Evolutionary conservation across 2,888 invertebrate genomes (phyloP), one percentile per base, ranked within the genome.

Genomic region (Stenolophus ochropezus): DNA sequence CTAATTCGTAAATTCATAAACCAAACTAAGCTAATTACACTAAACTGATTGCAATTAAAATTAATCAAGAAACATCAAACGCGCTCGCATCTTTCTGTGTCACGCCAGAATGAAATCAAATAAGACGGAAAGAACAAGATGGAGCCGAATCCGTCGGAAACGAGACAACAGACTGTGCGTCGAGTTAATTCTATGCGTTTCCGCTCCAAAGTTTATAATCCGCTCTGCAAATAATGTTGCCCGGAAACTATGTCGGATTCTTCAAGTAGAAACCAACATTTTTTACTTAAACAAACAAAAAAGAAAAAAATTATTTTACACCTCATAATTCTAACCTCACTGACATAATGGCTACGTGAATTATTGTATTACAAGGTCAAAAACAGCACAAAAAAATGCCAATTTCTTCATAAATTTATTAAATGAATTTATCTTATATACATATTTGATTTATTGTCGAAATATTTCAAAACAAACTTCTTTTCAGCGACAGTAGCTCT

Each of bases 11-110:
- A 69, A 69, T 65, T 65, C 33, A 27, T 33, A 33, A 65, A 65
- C 33, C 65, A 33, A 69, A 27, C 61, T 61, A 61, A 61, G 56
- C 61, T 61, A 61, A 61, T 61, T 61, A 3, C 14, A 61, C 27
- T 2, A 61, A 61, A 14, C 61, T 2, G 61, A 61, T 25, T 61
- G 27, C 61, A 61, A 61, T 61, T 61, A 61, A 61, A 61, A 61
- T 61, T 61, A 61, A 61, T 61, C 25, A 61, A 61, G 61, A 25
- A 61, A 61, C 25, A 61, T 61, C 53, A 53, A 53, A 20, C 6
- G 20, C 20, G 53, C 20, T 61, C 20, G 14, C 23, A 25, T 61
- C 11, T 61, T 61, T 21, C 61, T 16, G 61, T 25, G 4, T 4
- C 23, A 20, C 11, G 20, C 58, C 23, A 20, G 27, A 14, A n/a